Percentiles rank a stretch among this genome's conserved stretches.
phyloP scores from a whole-genome alignment of 2,888 invertebrate genomes.

The Ctenicera cuprea region DNA sequence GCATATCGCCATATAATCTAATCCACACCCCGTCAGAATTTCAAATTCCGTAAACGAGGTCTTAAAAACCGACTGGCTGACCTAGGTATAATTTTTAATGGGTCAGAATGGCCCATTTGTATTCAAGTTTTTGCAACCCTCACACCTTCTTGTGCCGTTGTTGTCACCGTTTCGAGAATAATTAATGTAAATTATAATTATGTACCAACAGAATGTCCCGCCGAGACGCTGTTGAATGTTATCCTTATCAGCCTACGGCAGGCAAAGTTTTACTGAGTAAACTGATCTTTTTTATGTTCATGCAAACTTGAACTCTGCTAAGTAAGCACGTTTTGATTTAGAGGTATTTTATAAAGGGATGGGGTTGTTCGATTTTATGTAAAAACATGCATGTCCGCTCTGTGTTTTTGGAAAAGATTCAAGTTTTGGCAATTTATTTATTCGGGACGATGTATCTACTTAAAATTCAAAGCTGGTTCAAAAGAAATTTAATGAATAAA shows the following conservation, averaged over 20 bases:
- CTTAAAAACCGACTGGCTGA: no score
- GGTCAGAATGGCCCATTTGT: no score
- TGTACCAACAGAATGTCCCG: conserved; percentile 27
- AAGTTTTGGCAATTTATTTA: background rate
- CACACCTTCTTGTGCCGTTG: background rate
- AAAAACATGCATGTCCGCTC: background rate
- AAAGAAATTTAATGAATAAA: no score
- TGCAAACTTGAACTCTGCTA: conserved; percentile 18
- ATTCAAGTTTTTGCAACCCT: background rate
- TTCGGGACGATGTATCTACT: no score
- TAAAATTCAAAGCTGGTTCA: no score
- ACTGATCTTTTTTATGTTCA: conserved; percentile 21
- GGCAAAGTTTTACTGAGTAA: conserved; percentile 25
- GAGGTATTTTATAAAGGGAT: background rate
- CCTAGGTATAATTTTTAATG: no score
- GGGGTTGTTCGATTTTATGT: conserved; percentile 4
- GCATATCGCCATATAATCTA: no score
- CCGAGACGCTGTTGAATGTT: conserved; percentile 26
- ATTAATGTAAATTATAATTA: conserved; percentile 36
- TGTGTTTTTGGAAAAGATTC: no score
- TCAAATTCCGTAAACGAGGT: no score
- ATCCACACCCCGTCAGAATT: no score
- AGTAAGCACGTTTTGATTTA: conserved; percentile 28
- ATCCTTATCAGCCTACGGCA: conserved; percentile 28
- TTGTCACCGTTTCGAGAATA: conserved; percentile 22